Percentiles rank a stretch among this genome's conserved stretches.
Evolutionary conservation across 2,113 vertebrate genomes (phyloP).

Genomic region (Caretta caretta): DNA sequence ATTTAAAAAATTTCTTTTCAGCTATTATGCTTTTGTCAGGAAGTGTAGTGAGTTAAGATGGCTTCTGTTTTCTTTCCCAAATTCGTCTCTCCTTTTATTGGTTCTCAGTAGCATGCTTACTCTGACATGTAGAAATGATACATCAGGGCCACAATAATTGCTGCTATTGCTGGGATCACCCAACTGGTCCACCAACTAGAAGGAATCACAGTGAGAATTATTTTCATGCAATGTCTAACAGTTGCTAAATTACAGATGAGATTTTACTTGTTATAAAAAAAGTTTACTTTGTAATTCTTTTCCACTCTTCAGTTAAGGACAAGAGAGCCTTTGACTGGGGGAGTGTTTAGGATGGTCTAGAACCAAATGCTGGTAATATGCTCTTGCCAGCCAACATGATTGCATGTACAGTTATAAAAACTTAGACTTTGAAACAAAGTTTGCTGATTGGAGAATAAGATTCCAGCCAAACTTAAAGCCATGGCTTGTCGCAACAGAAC

Average conservation of each 20-base stretch:
- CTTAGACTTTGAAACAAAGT: too few relatives aligned
- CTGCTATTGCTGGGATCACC: constrained; percentile 86
- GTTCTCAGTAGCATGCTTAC: constrained; percentile 62
- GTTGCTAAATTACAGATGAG: neutral
- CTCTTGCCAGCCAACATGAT: neutral
- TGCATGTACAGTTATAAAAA: neutral
- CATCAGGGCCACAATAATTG: constrained; percentile 84
- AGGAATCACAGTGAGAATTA: constrained; percentile 51
- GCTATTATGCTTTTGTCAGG: constrained; percentile 26
- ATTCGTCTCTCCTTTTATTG: constrained; percentile 24
- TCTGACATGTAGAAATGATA: constrained; percentile 85
- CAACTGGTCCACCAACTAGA: constrained; percentile 89
- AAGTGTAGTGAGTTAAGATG: neutral
- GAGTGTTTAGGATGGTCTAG: neutral
- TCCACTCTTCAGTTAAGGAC: neutral
- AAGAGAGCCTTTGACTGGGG: neutral
- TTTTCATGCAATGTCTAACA: neutral
- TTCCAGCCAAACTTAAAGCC: neutral
- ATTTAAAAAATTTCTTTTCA: constrained; percentile 30
- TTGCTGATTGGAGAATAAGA: neutral
- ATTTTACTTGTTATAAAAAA: neutral
- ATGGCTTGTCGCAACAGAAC: neutral
- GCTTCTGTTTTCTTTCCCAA: constrained; percentile 32
- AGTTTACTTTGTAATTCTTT: neutral
- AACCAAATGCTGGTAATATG: neutral